These are phyloP conservation scores for Andrena bicolor DNA, from an alignment of 2,888 invertebrate species.

Conservation along the genomic window DNA sequence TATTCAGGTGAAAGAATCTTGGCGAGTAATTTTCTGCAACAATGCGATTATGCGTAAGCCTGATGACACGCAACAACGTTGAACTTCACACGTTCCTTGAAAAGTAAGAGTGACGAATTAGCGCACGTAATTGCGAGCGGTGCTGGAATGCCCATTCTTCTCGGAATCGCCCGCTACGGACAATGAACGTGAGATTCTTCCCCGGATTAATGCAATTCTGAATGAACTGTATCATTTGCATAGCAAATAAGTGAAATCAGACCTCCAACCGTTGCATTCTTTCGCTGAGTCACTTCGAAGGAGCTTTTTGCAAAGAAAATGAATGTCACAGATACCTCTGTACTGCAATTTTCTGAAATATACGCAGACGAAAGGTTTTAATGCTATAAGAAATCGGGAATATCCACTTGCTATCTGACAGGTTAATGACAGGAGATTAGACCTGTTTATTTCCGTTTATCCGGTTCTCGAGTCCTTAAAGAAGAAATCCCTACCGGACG, in stretches of 20 bases:
- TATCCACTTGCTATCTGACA: not conserved
- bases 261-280: not conserved
- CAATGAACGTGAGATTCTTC: conserved; percentile 1
- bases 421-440: not conserved
- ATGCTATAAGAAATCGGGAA: not conserved
- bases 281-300: not conserved
- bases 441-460: conserved; percentile 22
- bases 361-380: not conserved
- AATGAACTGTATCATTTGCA: conserved; percentile 3
- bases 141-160: not conserved
- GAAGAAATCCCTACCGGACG: conserved; percentile 53
- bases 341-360: too few relatives aligned
- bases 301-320: not conserved
- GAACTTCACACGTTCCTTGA: not conserved
- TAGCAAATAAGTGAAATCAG: not conserved
- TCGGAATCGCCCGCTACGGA: not conserved
- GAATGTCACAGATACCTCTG: not conserved
- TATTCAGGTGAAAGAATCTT: not conserved
- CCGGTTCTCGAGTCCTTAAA: conserved; percentile 26
- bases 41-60: not conserved
- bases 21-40: not conserved
- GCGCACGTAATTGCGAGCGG: not conserved
- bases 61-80: not conserved
- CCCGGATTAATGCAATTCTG: too few relatives aligned
- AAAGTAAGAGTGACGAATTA: conserved; percentile 18